Evolutionary conservation across 2,113 vertebrate species (phyloP), one percentile per base, ranked within the genome.

Genomic region (Dromaius novaehollandiae): DNA sequence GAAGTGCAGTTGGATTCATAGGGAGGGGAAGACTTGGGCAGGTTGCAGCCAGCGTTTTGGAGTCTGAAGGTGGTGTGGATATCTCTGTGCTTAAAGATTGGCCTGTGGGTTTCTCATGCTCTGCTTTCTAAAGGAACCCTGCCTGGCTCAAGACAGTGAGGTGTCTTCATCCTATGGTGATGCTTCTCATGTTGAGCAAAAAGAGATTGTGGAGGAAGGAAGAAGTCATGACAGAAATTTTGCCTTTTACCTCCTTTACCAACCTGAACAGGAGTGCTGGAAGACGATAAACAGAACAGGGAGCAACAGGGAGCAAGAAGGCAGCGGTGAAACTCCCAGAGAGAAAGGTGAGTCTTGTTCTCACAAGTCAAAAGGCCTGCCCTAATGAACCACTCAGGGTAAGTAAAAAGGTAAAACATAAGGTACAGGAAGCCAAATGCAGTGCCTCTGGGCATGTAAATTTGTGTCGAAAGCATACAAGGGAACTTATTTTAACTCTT

Each of bases 271-370:
- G 46, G 82, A 95, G 86, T 40, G 34, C 18, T 96, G 82, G 85
- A 84, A 88, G 88, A 86, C 0, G 6, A 94, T 58, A 95, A 93
- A 88, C 88, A 95, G 70, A 36, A 66, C 76, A 95, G 38, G 73
- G 81, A 93, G 66, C 82, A 85, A 80, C 38, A 63, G 42, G 64
- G 69, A 95, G n/a, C 0, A 1, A 96, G 86, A 93, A 84, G 88
- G 79, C 84, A 95, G 89, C 0, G 1, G 86, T 0, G 61, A 93
- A 96, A 95, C 82, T 96, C 94, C 84, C 89, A 71, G 71, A 91
- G 95, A 89, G 94, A 91, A 96, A 82, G 36, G 7, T 4, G 68
- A 96, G 83, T 93, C 97, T 92, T 97, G 95, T 96, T 96, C 95
- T 93, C 88, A 96, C 97, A 97, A 95, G 97, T 92, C 95, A 53